These are phyloP conservation scores for Parazoanthus atlanticus DNA, from an alignment of 92 coral and sea anemone species.

Conservation along the genomic window DNA sequence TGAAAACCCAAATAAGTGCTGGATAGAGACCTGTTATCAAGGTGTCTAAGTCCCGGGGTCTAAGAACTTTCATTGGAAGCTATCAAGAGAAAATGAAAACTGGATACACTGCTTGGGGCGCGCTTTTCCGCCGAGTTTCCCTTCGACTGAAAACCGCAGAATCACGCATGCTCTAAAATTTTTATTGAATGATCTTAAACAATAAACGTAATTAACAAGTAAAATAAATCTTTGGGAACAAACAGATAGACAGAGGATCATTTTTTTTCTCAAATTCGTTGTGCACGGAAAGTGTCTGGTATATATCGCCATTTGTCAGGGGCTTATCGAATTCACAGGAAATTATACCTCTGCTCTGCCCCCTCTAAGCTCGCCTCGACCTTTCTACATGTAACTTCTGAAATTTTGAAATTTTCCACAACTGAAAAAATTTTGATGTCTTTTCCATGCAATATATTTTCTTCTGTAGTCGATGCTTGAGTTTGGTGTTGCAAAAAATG, in stretches of 20 bases:
- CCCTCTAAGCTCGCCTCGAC: conserved; percentile 83
- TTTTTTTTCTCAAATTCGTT: conserved; percentile 43
- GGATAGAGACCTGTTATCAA: conserved; percentile 65
- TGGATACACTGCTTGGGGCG: background rate
- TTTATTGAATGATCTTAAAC: conserved; percentile 33
- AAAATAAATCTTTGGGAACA: conserved; percentile 50
- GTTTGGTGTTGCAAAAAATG: conserved; percentile 82
- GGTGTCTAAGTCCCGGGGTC: conserved; percentile 63
- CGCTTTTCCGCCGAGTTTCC: background rate
- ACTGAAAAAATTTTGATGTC: conserved; percentile 27
- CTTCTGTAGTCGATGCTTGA: conserved; percentile 14
- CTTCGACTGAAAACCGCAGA: conserved; percentile 38
- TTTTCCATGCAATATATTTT: conserved; percentile 25
- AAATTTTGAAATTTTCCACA: conserved; percentile 78
- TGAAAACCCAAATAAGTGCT: conserved; percentile 45
- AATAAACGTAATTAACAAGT: conserved; percentile 44
- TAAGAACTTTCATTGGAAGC: conserved; percentile 57
- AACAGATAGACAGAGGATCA: conserved; percentile 70
- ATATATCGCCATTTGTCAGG: conserved; percentile 77
- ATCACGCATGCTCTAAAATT: conserved; percentile 39
- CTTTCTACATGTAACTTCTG: conserved; percentile 75
- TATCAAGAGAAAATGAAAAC: conserved; percentile 37
- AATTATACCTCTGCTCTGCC: conserved; percentile 73
- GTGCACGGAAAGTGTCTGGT: conserved; percentile 76
- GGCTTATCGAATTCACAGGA: conserved; percentile 94